Percentiles rank a stretch among this genome's conserved stretches.
Evolutionary conservation across 2,888 invertebrate genomes (phyloP).

Genomic region (Meteorus colon): DNA sequence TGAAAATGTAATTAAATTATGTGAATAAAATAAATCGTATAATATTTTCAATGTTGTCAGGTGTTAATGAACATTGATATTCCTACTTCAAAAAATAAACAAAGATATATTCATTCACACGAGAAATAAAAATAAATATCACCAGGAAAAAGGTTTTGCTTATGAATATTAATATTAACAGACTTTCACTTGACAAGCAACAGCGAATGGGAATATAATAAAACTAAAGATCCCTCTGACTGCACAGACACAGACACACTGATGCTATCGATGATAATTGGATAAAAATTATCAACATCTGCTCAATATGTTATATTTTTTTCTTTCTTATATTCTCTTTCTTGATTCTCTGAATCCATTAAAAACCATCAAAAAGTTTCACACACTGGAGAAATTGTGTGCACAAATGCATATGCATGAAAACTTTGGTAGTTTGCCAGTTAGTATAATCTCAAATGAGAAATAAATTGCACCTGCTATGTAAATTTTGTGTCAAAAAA

Average conservation of each 20-base stretch:
- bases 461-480: slow-evolving; percentile 56
- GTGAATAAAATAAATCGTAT: neutral
- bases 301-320: neutral
- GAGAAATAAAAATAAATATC: slow-evolving; percentile 3
- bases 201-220: neutral
- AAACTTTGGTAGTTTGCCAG: slow-evolving; percentile 51
- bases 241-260: neutral
- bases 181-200: slow-evolving; percentile 22
- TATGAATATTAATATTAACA: slow-evolving; percentile 27
- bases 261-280: slow-evolving; percentile 5
- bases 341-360: neutral
- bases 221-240: neutral
- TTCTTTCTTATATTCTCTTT: neutral
- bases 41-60: neutral
- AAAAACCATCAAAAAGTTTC: neutral
- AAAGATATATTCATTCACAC: neutral
- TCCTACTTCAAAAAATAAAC: neutral
- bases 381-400: neutral
- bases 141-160: neutral
- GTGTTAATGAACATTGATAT: neutral
- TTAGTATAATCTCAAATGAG: slow-evolving; percentile 42
- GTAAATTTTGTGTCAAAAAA: slow-evolving; percentile 1
- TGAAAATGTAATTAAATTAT: neutral
- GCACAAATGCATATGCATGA: slow-evolving; percentile 24
- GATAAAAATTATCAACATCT: slow-evolving; percentile 5